These are phyloP conservation scores for Lasioglossum pauxillum DNA, from an alignment of 2,888 invertebrate species.

Conservation along the genomic window DNA sequence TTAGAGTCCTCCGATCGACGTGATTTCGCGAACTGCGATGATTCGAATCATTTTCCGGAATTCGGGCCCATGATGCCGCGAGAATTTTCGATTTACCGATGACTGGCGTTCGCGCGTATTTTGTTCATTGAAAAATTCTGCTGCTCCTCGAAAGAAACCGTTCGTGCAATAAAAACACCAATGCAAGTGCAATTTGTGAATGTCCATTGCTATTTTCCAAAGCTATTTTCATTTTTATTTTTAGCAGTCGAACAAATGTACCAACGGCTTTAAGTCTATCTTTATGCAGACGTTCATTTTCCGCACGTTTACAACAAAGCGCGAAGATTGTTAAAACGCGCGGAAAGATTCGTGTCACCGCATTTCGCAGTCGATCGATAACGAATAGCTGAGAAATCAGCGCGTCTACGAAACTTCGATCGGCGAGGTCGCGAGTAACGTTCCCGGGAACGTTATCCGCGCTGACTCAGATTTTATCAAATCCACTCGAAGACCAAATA, in stretches of 20 bases:
- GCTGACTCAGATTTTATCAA: constrained; percentile 35
- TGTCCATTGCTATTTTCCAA: background rate
- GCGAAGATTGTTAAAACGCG: background rate
- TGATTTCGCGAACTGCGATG: background rate
- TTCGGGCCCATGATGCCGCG: background rate
- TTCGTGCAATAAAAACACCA: too few species aligned
- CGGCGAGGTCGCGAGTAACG: background rate
- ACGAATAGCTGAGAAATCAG: background rate
- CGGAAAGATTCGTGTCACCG: background rate
- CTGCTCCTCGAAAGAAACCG: too few species aligned
- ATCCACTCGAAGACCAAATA: constrained; percentile 25
- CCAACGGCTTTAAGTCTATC: too few species aligned
- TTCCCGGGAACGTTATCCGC: constrained; percentile 3
- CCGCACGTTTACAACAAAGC: background rate
- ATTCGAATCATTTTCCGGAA: background rate
- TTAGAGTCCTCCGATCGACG: background rate
- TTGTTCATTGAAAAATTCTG: too few species aligned
- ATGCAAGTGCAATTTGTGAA: background rate
- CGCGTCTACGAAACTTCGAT: background rate
- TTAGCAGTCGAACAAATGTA: background rate
- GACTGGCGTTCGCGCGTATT: background rate
- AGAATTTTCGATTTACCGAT: background rate
- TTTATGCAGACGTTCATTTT: background rate
- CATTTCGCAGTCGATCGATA: background rate
- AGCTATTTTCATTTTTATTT: background rate